A percentile compares a stretch with the other conserved stretches of the same genome.
These are phyloP conservation scores for Zosterops hypoxanthus DNA, from an alignment of 2,113 vertebrate genomes.

Conservation along the genomic window DNA sequence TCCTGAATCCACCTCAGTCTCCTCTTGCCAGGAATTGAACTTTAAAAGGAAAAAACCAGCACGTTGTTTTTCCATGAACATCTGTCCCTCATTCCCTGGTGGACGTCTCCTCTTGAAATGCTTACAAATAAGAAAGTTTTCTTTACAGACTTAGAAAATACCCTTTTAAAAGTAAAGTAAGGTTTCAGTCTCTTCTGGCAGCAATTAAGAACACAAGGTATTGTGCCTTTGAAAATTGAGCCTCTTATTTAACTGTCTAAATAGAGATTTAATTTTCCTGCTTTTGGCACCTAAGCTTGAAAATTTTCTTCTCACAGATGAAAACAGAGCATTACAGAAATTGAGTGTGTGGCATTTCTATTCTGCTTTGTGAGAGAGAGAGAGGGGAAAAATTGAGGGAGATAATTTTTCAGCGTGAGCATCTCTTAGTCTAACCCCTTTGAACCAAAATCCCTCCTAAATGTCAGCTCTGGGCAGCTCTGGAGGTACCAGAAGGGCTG, in stretches of 20 bases:
- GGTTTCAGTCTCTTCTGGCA: constrained; percentile 1
- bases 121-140: not conserved
- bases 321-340: constrained; percentile 49
- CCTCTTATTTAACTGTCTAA: constrained; percentile 58
- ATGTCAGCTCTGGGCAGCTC: not conserved
- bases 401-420: not conserved
- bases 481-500: not conserved
- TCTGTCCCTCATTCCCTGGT: not conserved
- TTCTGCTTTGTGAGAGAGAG: not conserved
- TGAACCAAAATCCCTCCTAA: not conserved
- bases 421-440: not conserved
- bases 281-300: constrained; percentile 59
- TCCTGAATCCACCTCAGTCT: not conserved
- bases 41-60: not conserved
- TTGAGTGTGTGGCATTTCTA: constrained; percentile 23
- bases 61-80: not conserved
- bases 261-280: constrained; percentile 47
- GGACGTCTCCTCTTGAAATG: not conserved
- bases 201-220: not conserved
- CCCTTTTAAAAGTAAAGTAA: not conserved
- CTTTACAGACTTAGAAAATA: not conserved
- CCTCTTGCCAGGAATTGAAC: accelerated
- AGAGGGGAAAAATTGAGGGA: not conserved
- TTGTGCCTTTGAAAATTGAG: constrained; percentile 27
- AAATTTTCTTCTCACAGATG: constrained; percentile 42